Percentiles rank a stretch among this genome's conserved stretches.
phyloP scores from a whole-genome alignment of 2,888 invertebrate species.

The Crioceris asparagi region DNA sequence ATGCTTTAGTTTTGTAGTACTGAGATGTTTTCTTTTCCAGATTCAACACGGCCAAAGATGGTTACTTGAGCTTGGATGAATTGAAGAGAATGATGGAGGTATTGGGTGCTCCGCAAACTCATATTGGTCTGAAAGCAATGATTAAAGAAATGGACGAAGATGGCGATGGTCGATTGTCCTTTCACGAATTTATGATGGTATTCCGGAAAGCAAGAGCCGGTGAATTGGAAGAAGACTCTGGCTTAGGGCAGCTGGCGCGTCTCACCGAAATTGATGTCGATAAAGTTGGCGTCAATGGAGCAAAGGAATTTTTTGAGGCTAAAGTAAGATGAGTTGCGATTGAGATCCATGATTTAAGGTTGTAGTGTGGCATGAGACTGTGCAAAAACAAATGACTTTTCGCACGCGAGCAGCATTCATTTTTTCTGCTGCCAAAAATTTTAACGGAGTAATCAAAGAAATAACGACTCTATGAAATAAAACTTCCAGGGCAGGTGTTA shows the following conservation, averaged over 20 bases:
- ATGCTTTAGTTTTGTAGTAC: background rate
- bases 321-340: no score
- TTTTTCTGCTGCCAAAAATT: no score
- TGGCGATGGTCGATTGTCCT: slow-evolving; percentile 75
- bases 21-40: slow-evolving; percentile 43
- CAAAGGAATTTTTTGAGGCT: slow-evolving; percentile 91
- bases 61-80: slow-evolving; percentile 79
- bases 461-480: no score
- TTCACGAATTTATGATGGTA: slow-evolving; percentile 76
- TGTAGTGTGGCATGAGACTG: no score
- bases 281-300: slow-evolving; percentile 88
- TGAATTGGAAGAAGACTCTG: slow-evolving; percentile 77
- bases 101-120: slow-evolving; percentile 90
- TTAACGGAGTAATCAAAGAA: no score
- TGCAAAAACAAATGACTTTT: no score
- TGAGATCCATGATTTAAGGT: no score
- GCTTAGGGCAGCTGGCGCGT: slow-evolving; percentile 73
- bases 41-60: slow-evolving; percentile 83
- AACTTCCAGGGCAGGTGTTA: no score
- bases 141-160: slow-evolving; percentile 87
- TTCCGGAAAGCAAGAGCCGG: slow-evolving; percentile 87
- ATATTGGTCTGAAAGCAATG: slow-evolving; percentile 89
- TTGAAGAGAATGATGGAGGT: slow-evolving; percentile 96
- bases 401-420: no score
- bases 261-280: slow-evolving; percentile 88